phyloP scores from a whole-genome alignment of 2,113 vertebrate genomes.

The Atractosteus spatula region DNA sequence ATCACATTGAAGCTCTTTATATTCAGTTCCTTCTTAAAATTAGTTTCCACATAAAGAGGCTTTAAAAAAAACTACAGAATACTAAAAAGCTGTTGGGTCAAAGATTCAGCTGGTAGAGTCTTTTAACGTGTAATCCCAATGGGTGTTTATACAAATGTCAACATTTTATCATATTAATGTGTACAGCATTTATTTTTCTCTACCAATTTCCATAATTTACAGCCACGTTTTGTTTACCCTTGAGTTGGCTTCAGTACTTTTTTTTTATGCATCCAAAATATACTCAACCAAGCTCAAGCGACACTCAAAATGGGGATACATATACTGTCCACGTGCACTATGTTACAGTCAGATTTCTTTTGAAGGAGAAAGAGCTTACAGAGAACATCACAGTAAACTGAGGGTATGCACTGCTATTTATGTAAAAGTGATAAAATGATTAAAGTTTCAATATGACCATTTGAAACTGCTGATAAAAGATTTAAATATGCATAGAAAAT shows the following conservation, averaged over 20 bases:
- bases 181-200: not conserved
- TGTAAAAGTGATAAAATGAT: too few relatives aligned
- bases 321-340: too few relatives aligned
- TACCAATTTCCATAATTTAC: too few relatives aligned
- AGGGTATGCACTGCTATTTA: too few relatives aligned
- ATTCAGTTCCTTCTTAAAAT: not conserved
- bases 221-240: conserved; percentile 1
- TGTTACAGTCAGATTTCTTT: too few relatives aligned
- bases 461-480: too few relatives aligned
- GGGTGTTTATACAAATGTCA: not conserved
- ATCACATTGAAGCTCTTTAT: not conserved
- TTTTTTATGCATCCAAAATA: not conserved
- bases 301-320: conserved; percentile 1
- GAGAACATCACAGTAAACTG: too few relatives aligned
- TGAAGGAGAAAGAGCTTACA: too few relatives aligned
- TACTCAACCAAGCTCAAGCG: conserved; percentile 1
- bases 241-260: conserved; percentile 7
- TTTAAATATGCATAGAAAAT: too few relatives aligned
- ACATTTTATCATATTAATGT: not conserved
- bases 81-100: not conserved
- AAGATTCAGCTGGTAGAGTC: too few relatives aligned
- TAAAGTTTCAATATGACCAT: too few relatives aligned
- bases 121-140: not conserved
- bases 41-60: not conserved
- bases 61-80: not conserved